Evolutionary conservation across 2,888 invertebrate species (phyloP), one percentile per base, ranked within the genome.

Genomic region (Eilema griseolum): DNA sequence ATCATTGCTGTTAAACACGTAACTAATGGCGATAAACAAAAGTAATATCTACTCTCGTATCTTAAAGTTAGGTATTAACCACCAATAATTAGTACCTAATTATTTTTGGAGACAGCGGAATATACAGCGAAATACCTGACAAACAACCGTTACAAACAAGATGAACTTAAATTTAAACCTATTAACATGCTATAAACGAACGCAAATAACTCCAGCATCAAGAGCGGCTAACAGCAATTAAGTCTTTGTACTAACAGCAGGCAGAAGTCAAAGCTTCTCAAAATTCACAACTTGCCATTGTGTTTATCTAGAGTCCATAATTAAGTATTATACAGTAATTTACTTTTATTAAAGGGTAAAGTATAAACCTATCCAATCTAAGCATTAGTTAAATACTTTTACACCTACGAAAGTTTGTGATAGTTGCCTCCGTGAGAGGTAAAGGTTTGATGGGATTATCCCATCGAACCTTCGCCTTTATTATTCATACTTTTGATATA

Each of bases 381-480:
- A 62, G 52, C 59, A 67, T 61, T 61, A 41, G 84, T 86, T 89
- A 90, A 57, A 57, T 57, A 57, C 56, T 88, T 87, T 85, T 80
- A 87, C 84, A 74, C 77, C 79, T 74, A 83, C 83, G 81, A 86
- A 89, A 88, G 85, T 89, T 90, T 88, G 79, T 72, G 80, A 85
- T 80, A 80, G 85, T 83, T 81, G 85, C 83, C 84, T 84, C 77
- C 70, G 77, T 79, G 75, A 71, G 81, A 86, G 83, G 87, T 85
- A 87, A 87, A 84, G 85, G 88, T 83, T 85, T 83, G 76, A 74
- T 74, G 71, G 84, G 86, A 89, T 90, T 87, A 90, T 87, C 86
- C 83, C 80, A 74, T 75, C 74, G 79, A 80, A 59, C 26, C 57
- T 59, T 24, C 8, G 8, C 52, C 14, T 59, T 24, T 59, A 24